Base-by-base conservation (phyloP, 2,797 vertebrate species). In the Coranthus polyacanthus region DNA sequence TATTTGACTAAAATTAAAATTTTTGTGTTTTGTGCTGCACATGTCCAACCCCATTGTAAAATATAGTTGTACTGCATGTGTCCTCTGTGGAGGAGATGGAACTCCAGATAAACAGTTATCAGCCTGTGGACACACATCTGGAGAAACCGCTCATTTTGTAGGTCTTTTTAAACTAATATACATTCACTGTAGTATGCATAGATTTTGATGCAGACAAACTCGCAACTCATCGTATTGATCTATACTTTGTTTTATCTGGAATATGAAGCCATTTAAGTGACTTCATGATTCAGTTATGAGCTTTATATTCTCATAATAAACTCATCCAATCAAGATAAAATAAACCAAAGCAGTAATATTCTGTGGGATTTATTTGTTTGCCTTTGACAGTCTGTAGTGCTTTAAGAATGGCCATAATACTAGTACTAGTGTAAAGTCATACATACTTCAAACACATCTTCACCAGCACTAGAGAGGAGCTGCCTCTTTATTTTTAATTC, bases 101-200 rank as follows among this genome's bases (percentile, higher is more conserved):
- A 11, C 24, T 60, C 81, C 75, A 78, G 59, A 64, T n/a, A 2
- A 11, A 46, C 7, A 60, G 17, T 79, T 86, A 87, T 87, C 86
- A 78, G 59, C 7, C 37, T 49, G 20, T 26, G 6, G 22, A 37
- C 46, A 60, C 15, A 17, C 37, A 12, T n/a, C n/a, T 11, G 18
- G 16, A 84, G 12, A 79, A 82, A 82, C 59, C 36, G 72, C 78
- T 57, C 64, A 58, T 69, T 72, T 62, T 24, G 46, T 38, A 44
- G 52, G 13, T 10, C 24, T 79, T 79, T 68, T 50, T 47, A 0
- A 21, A 18, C 1, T 46, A 13, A 26, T 45, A 41, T 34, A 3
- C 0, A 26, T 24, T 36, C 12, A 38, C 4, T 26, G 26, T 6
- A 0, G 26, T 6, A 0, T 32, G 15, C 12, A 11, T 34, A 1